phyloP scores from a whole-genome alignment of 2,113 vertebrate genomes.

The Daboia siamensis region DNA sequence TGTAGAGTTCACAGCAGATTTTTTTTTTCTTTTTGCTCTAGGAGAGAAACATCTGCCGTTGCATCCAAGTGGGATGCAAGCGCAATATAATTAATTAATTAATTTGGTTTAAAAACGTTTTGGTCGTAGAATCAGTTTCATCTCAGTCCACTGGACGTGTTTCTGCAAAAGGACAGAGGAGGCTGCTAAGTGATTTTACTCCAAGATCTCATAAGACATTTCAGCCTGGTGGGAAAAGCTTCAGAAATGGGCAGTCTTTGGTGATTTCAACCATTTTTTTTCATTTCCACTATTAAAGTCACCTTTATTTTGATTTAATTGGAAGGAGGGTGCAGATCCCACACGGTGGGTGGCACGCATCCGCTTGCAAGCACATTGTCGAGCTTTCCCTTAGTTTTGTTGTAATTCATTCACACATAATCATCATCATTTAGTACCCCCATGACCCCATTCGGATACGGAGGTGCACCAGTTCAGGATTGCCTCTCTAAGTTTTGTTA shows the following conservation, averaged over 20 bases:
- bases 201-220: background rate
- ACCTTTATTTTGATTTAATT: background rate
- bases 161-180: background rate
- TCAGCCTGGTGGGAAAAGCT: background rate
- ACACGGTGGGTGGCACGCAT: accelerated
- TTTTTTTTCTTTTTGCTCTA: background rate
- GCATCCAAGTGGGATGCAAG: background rate
- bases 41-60: background rate
- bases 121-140: background rate
- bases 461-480: background rate
- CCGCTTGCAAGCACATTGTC: background rate
- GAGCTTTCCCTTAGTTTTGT: background rate
- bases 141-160: background rate
- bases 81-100: no score
- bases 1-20: background rate
- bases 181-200: background rate
- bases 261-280: background rate
- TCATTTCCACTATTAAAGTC: background rate
- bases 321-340: background rate
- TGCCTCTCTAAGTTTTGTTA: background rate
- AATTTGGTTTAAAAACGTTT: background rate
- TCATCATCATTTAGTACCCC: background rate
- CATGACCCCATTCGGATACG: background rate
- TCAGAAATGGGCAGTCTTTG: background rate
- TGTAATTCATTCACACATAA: background rate